These are phyloP conservation scores for Eleginops maclovinus DNA, from an alignment of 2,113 vertebrate species.

Conservation along the genomic window DNA sequence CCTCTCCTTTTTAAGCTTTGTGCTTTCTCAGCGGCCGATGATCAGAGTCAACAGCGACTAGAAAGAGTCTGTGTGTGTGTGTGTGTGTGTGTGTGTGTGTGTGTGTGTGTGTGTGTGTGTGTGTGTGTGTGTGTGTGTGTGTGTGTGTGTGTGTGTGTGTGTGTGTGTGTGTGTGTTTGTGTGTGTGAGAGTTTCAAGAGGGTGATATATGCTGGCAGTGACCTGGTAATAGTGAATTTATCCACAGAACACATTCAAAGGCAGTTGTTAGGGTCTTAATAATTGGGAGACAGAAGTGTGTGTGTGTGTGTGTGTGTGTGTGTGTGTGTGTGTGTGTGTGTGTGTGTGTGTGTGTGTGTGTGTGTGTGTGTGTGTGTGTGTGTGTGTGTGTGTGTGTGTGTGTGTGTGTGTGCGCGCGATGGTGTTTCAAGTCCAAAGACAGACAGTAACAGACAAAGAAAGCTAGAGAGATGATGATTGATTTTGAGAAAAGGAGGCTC, in stretches of 20 bases:
- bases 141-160: constrained; percentile 48
- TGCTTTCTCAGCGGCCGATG: constrained; percentile 67
- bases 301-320: not conserved
- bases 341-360: constrained; percentile 34
- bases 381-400: constrained; percentile 30
- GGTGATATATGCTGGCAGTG: constrained; percentile 70
- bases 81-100: constrained; percentile 17
- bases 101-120: constrained; percentile 52
- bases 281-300: constrained; percentile 77
- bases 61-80: constrained; percentile 52
- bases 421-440: constrained; percentile 46
- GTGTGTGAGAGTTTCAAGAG: constrained; percentile 55
- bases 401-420: constrained; percentile 28
- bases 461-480: constrained; percentile 35
- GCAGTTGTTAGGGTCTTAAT: constrained; percentile 87
- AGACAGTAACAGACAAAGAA: constrained; percentile 30
- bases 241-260: constrained; percentile 83
- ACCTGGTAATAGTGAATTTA: constrained; percentile 83
- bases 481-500: constrained; percentile 54
- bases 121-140: constrained; percentile 59
- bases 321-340: constrained; percentile 12
- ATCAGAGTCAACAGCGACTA: constrained; percentile 72
- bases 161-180: constrained; percentile 54
- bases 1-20: constrained; percentile 75
- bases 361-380: constrained; percentile 20